phyloP scores from a whole-genome alignment of 2,888 invertebrate species.

The Drosophila parthenogenetica region DNA sequence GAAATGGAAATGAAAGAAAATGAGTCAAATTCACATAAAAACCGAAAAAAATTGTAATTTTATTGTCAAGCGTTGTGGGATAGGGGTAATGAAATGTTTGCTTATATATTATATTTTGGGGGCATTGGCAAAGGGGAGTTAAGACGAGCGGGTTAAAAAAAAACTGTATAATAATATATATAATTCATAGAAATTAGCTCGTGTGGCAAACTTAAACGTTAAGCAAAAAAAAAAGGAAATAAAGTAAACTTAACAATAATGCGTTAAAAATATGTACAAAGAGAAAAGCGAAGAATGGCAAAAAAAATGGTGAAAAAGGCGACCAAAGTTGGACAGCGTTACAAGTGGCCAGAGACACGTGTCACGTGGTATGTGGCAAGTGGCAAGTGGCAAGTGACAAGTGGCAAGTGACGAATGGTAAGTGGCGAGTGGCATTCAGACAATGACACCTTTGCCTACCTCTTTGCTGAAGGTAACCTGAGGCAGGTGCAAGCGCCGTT shows the following conservation, averaged over 20 bases:
- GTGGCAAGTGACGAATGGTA: background rate
- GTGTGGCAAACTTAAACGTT: conserved; percentile 41
- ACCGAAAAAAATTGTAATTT: conserved; percentile 65
- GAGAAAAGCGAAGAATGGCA: conserved; percentile 4
- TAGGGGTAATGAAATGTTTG: background rate
- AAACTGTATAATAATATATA: conserved; percentile 18
- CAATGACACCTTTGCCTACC: conserved; percentile 95
- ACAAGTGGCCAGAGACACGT: background rate
- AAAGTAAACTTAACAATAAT: conserved; percentile 56
- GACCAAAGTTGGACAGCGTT: conserved; percentile 14
- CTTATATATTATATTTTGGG: background rate
- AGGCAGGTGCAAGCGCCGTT: conserved; percentile 89
- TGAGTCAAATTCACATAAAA: conserved; percentile 35
- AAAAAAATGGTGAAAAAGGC: conserved; percentile 26
- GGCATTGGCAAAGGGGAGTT: conserved; percentile 1
- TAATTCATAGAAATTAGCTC: conserved; percentile 10
- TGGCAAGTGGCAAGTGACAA: background rate
- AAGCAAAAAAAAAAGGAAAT: conserved; percentile 24
- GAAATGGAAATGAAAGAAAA: conserved; percentile 1
- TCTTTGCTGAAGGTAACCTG: conserved; percentile 95
- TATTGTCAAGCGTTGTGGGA: conserved; percentile 81
- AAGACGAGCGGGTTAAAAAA: conserved; percentile 35
- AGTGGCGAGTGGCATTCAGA: conserved; percentile 84
- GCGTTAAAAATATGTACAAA: conserved; percentile 61
- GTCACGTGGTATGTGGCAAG: background rate